Evolutionary conservation across 2,113 vertebrate genomes (phyloP).

Genomic region (Sprattus sprattus): DNA sequence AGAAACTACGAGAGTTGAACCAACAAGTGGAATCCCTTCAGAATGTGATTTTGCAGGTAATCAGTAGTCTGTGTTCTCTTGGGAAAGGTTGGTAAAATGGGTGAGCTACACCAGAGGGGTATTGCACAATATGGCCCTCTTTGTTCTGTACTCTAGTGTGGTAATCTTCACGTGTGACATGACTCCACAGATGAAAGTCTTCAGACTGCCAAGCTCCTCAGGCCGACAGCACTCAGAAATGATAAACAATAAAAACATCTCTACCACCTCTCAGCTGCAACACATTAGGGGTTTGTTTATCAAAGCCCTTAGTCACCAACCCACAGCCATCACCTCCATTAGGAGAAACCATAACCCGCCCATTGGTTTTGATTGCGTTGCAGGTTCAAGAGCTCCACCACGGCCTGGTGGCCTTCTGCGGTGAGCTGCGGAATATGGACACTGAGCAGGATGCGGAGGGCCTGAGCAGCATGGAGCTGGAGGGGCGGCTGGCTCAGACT

Average conservation of each 20-base stretch:
- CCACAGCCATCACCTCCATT: neutral
- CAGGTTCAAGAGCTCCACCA: constrained; percentile 68
- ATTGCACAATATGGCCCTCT: neutral
- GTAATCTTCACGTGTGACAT: neutral
- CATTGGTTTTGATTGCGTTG: constrained; percentile 5
- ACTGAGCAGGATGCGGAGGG: constrained; percentile 48
- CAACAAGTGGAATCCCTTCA: constrained; percentile 68
- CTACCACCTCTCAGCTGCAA: neutral
- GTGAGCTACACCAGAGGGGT: neutral
- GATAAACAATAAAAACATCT: neutral
- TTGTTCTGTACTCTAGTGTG: neutral
- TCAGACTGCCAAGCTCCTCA: neutral
- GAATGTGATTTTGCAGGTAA: constrained; percentile 68
- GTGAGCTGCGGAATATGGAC: constrained; percentile 65
- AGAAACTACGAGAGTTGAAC: constrained; percentile 66
- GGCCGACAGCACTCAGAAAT: neutral
- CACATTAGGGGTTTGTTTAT: neutral
- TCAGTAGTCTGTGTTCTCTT: no score
- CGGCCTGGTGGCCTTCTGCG: constrained; percentile 62
- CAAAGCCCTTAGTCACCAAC: neutral
- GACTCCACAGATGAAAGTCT: neutral
- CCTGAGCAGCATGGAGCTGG: constrained; percentile 51
- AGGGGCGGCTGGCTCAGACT: constrained; percentile 59
- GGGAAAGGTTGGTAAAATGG: no score
- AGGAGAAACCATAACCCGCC: no score